Evolutionary conservation across 2,113 vertebrate genomes (phyloP).

Genomic region (Myotis davidii): DNA sequence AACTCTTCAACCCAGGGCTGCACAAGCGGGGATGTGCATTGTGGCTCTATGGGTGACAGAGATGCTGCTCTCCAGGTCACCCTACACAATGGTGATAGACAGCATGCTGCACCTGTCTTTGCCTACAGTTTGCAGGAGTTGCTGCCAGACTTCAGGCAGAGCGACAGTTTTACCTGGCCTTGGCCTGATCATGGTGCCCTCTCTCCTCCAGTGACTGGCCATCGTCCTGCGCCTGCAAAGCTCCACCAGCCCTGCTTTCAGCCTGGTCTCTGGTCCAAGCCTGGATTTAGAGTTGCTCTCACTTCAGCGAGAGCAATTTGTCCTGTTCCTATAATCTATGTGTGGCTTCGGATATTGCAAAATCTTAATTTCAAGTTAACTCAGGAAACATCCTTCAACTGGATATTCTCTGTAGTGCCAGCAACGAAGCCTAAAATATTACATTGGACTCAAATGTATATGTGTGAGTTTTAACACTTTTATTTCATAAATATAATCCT

Average conservation of each 20-base stretch:
- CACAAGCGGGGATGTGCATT: conserved; percentile 79
- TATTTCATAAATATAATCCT: neutral
- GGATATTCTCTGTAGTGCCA: neutral
- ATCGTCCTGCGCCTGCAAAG: neutral
- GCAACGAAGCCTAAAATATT: conserved; percentile 40
- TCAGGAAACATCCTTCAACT: conserved; percentile 29
- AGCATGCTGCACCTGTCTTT: conserved; percentile 61
- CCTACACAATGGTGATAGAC: conserved; percentile 72
- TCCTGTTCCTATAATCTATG: conserved; percentile 6
- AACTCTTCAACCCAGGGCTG: conserved; percentile 75
- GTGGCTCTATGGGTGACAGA: conserved; percentile 73
- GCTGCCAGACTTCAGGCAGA: conserved; percentile 59
- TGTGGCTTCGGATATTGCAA: neutral
- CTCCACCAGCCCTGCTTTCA: conserved; percentile 43
- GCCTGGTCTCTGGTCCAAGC: conserved; percentile 31
- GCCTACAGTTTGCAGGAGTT: conserved; percentile 76
- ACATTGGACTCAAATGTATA: conserved; percentile 49
- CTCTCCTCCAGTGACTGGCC: conserved; percentile 53
- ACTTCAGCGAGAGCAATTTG: conserved; percentile 44
- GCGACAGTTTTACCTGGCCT: conserved; percentile 57
- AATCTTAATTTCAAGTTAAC: conserved; percentile 19
- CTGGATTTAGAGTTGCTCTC: conserved; percentile 38
- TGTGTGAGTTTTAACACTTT: conserved; percentile 58
- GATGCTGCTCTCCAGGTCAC: conserved; percentile 81
- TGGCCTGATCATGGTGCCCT: conserved; percentile 67